Evolutionary conservation across 2,797 vertebrate genomes (phyloP).

Genomic region (Anomalospiza imberbis): DNA sequence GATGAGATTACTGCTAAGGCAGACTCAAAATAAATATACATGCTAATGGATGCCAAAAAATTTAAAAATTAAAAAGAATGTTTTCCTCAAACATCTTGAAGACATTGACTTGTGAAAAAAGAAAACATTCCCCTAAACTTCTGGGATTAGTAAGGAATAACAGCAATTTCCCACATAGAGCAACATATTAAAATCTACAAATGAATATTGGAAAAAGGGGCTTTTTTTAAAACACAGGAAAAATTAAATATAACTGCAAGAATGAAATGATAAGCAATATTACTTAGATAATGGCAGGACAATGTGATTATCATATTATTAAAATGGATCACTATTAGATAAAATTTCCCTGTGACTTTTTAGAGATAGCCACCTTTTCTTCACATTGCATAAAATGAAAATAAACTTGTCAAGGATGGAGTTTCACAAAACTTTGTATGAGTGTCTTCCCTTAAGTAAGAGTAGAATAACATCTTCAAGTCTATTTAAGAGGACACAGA

Average conservation of each 20-base stretch:
- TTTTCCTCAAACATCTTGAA: neutral
- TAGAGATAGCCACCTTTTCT: neutral
- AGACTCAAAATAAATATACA: constrained; percentile 26
- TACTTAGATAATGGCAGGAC: neutral
- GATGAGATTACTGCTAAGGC: constrained; percentile 5
- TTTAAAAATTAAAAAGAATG: neutral
- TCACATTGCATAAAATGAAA: neutral
- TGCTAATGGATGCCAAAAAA: neutral
- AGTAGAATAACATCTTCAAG: neutral
- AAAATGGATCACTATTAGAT: neutral
- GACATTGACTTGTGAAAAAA: neutral
- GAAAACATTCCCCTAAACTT: neutral
- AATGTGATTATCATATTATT: neutral
- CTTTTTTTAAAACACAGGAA: neutral
- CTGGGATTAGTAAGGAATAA: neutral
- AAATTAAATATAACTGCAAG: neutral
- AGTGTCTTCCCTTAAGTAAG: neutral
- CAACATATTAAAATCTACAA: neutral
- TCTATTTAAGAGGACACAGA: neutral
- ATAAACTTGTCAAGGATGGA: neutral
- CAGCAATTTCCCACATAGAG: neutral
- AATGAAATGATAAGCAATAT: neutral
- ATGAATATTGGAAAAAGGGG: neutral
- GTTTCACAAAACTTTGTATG: neutral
- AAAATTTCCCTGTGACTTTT: neutral